phyloP scores from a whole-genome alignment of 2,888 invertebrate species.

The Periphyllus acericola region DNA sequence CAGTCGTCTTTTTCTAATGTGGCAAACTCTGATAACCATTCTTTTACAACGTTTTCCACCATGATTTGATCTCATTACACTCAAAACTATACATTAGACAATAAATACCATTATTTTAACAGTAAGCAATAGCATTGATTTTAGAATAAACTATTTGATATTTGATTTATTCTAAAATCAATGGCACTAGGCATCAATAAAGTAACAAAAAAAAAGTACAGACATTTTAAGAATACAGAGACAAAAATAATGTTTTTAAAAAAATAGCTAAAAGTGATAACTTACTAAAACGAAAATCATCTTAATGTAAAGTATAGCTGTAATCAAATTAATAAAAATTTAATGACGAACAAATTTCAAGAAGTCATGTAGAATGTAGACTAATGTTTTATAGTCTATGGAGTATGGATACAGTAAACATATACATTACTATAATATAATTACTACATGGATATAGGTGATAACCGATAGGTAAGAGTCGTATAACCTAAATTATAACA shows the following conservation, averaged over 20 bases:
- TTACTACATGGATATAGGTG: too few species aligned
- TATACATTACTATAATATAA: too few species aligned
- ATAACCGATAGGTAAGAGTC: not conserved
- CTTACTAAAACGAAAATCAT: constrained; percentile 10
- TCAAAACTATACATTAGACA: not conserved
- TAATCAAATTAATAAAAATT: not conserved
- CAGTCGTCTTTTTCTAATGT: constrained; percentile 79
- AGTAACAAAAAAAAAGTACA: not conserved
- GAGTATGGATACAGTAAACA: too few species aligned
- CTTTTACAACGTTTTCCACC: constrained; percentile 72
- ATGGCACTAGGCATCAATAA: too few species aligned
- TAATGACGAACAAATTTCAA: not conserved
- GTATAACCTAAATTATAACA: not conserved
- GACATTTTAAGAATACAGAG: not conserved
- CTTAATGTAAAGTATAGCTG: not conserved
- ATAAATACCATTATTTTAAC: not conserved
- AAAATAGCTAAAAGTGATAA: not conserved
- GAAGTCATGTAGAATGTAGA: not conserved
- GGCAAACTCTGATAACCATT: constrained; percentile 85
- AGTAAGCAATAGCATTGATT: not conserved
- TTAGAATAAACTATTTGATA: too few species aligned
- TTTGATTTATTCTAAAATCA: too few species aligned
- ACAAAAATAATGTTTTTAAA: not conserved
- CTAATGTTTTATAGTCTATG: too few species aligned
- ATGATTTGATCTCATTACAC: constrained; percentile 57